phyloP scores from a whole-genome alignment of 2,797 vertebrate genomes.

The Adrianichthys oophorus region DNA sequence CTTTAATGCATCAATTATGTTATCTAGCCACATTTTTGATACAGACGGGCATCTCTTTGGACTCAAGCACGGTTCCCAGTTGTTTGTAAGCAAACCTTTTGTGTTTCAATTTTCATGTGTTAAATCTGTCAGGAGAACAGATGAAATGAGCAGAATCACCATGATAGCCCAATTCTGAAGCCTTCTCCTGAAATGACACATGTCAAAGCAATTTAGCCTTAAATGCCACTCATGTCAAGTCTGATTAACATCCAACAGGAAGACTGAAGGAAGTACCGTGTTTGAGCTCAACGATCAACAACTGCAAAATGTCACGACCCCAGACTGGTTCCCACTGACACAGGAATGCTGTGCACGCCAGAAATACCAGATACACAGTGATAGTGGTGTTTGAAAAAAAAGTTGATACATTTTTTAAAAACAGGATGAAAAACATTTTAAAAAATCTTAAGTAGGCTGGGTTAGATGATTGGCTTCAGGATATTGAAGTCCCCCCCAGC shows the following conservation, averaged over 20 bases:
- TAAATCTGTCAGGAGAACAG: neutral
- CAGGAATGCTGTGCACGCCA: too few relatives aligned
- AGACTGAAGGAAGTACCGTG: slow-evolving; percentile 34
- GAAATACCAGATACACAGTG: too few relatives aligned
- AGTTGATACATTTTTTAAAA: too few relatives aligned
- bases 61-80: too few relatives aligned
- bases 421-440: slow-evolving; percentile 8
- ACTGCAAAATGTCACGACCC: slow-evolving; percentile 61
- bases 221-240: slow-evolving; percentile 73
- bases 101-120: too few relatives aligned
- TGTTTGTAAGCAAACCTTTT: too few relatives aligned
- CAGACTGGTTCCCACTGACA: slow-evolving; percentile 22
- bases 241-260: slow-evolving; percentile 64
- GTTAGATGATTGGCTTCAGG: slow-evolving; percentile 42
- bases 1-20: too few relatives aligned
- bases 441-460: slow-evolving; percentile 29
- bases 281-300: slow-evolving; percentile 55
- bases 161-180: neutral
- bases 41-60: too few relatives aligned
- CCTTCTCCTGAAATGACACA: slow-evolving; percentile 45
- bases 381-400: too few relatives aligned
- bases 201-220: slow-evolving; percentile 72
- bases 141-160: neutral
- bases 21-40: too few relatives aligned
- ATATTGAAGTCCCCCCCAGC: slow-evolving; percentile 49